Base-by-base conservation (phyloP, 2,888 invertebrate genomes). In the Papilio demoleus region DNA sequence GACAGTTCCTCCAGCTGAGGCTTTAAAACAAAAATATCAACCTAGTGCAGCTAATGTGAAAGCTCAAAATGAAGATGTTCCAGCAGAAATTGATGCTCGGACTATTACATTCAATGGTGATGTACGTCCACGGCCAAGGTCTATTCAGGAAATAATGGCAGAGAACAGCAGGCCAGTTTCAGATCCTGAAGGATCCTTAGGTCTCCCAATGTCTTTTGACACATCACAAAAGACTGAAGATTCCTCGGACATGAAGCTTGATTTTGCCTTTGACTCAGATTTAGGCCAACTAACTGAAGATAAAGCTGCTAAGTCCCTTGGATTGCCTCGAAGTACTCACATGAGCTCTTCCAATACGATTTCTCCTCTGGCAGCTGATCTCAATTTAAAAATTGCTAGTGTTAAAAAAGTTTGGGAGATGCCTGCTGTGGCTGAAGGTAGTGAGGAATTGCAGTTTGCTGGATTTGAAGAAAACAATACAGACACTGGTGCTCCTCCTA, bases 381-480 rank as follows among this genome's bases (percentile, higher is more conserved):
- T 98, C 75, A 97, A 97, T 90, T 95, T 97, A 90, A 98, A 98
- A 92, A 98, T 98, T 77, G 97, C 97, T 42, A 97, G 97, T 73
- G 98, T 98, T 56, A 98, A 98, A 88, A 97, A 96, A 79, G 96
- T 96, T 19, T 97, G 97, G 97, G 97, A 97, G 80, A 95, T 95
- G 95, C 95, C 95, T 17, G 94, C 95, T 0, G 95, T 95, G 19
- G 94, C 94, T 22, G 95, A 95, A 78, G 94, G 82, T 77, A 90
- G 77, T 77, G 93, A 83, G 88, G 94, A 83, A 86, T 86, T 85
- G 78, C 87, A 90, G 76, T 92, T 90, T 74, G 81, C 89, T 62
- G 88, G 85, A 11, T 90, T 91, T 70, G 92, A 92, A 76, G 88
- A 93, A 72, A 84, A 78, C 61, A 90, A 84, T 68, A 85, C 89